Evolutionary conservation across 2,888 invertebrate genomes (phyloP), one percentile per base, ranked within the genome.

Genomic region (Apoda limacodes): DNA sequence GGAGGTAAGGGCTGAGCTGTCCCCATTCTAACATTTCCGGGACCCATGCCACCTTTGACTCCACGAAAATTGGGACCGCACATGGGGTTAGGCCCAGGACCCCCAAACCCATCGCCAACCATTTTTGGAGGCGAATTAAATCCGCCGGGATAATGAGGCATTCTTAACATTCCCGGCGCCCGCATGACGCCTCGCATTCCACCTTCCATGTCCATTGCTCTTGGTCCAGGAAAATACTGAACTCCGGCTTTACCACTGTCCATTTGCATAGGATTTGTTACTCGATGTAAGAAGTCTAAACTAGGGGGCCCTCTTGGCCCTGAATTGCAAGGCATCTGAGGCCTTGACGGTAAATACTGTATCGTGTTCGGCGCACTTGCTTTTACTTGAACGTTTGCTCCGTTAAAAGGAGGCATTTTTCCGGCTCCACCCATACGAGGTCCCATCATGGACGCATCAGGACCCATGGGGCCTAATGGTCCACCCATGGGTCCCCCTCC

Each of bases 321-420:
- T 15, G 83, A 80, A 38, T 84, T 83, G 53, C 86, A 86, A 7
- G 87, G 84, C 52, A 88, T 88, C 60, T 94, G 94, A n/a, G 96
- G 93, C 71, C 95, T 85, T 29, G 95, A 93, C 12, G 98, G 98
- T 66, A 97, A 86, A 83, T 98, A 98, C 82, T 98, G 97, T 61
- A 98, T 98, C 20, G 98, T 98, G 71, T 98, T 98, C 0, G 98
- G 97, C 7, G 97, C 95, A 67, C 93, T 95, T 6, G 97, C 92
- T 72, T 97, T 97, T 13, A 98, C 95, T 74, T 94, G 93, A 22
- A 94, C 90, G 67, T 93, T 96, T 6, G 82, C 81, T 5, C 82
- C 83, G 58, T 84, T 85, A 51, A 84, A 85, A 5, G 86, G 86
- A 9, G 78, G 67, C 81, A 81, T 81, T 41, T 81, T 82, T 1